These are phyloP conservation scores for Umimayanthus kanabou DNA, from an alignment of 92 coral and sea anemone genomes.

Conservation along the genomic window DNA sequence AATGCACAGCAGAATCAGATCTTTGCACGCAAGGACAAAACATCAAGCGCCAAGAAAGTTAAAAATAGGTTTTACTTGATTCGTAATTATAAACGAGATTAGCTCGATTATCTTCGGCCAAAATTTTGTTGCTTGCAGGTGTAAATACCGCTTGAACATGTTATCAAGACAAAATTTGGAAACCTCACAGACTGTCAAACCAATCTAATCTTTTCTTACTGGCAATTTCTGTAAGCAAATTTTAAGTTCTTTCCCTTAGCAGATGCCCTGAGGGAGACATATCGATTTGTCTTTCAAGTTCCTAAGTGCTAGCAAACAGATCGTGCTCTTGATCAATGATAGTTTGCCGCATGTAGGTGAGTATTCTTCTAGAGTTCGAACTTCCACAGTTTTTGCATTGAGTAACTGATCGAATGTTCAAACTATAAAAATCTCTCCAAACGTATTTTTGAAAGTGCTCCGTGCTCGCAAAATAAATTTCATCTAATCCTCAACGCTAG, in stretches of 20 bases:
- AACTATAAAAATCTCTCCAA: not conserved
- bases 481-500: not conserved
- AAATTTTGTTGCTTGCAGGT: not conserved
- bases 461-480: not conserved
- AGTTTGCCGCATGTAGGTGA: too few species aligned
- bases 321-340: not conserved
- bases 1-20: not conserved
- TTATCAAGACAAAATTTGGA: not conserved
- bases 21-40: not conserved
- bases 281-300: not conserved
- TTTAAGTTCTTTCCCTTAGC: not conserved
- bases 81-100: not conserved
- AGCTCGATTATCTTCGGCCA: not conserved
- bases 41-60: not conserved
- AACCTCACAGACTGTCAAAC: not conserved
- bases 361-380: too few species aligned
- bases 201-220: too few species aligned
- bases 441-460: not conserved
- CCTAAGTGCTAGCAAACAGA: not conserved
- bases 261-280: not conserved
- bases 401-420: too few species aligned
- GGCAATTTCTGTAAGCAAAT: not conserved
- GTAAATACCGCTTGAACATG: not conserved
- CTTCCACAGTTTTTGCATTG: too few species aligned
- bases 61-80: not conserved